These are phyloP conservation scores for Drosophila emarginata DNA, from an alignment of 2,888 invertebrate species.

Conservation along the genomic window DNA sequence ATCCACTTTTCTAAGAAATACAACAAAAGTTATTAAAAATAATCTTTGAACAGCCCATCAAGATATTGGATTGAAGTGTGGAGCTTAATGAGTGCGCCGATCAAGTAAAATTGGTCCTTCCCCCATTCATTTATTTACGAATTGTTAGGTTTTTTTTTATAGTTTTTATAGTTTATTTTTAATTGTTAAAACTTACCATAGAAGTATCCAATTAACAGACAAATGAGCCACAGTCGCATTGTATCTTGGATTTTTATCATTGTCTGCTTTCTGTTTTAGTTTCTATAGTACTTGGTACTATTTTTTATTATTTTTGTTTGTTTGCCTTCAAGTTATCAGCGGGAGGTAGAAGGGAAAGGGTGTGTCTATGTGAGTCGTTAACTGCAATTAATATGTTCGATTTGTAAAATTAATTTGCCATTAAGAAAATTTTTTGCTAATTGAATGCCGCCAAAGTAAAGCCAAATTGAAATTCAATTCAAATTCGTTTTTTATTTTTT, in stretches of 20 bases:
- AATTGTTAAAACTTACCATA: slow-evolving; percentile 52
- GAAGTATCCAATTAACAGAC: slow-evolving; percentile 62
- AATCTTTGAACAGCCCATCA: too few species aligned
- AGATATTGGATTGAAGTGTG: background rate
- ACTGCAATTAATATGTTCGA: slow-evolving; percentile 72
- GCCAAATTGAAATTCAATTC: slow-evolving; percentile 17
- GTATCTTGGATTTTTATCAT: slow-evolving; percentile 56
- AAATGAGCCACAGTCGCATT: slow-evolving; percentile 51
- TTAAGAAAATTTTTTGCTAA: slow-evolving; percentile 41
- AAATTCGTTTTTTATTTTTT: slow-evolving; percentile 10
- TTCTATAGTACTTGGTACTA: slow-evolving; percentile 34
- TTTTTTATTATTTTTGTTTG: slow-evolving; percentile 14
- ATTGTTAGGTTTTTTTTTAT: slow-evolving; percentile 19
- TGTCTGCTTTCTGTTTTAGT: slow-evolving; percentile 12
- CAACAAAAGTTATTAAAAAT: too few species aligned
- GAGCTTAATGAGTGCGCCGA: background rate
- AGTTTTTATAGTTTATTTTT: slow-evolving; percentile 28
- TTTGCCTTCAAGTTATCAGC: slow-evolving; percentile 4
- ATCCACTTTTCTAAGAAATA: too few species aligned
- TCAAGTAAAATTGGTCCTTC: background rate
- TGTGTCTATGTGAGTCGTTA: slow-evolving; percentile 61
- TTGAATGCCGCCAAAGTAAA: slow-evolving; percentile 51
- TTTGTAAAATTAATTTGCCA: slow-evolving; percentile 56
- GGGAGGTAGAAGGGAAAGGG: slow-evolving; percentile 41
- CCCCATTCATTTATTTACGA: slow-evolving; percentile 1